Evolutionary conservation across 2,797 vertebrate genomes (phyloP).

Genomic region (Neosilurus hyrtlii): DNA sequence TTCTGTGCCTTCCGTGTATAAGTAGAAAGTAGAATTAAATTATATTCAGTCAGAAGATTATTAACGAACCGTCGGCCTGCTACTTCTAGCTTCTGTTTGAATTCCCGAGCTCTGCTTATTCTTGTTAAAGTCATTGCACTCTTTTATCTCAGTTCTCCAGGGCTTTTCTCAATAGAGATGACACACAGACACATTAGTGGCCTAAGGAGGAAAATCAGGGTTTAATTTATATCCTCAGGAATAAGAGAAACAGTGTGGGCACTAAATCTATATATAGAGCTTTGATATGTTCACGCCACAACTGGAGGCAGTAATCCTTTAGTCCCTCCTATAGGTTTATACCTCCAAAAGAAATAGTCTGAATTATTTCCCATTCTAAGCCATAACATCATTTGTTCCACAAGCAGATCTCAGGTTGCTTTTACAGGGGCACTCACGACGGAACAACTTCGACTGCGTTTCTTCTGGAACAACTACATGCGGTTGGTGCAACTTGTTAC

Average conservation of each 20-base stretch:
- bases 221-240: neutral
- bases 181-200: constrained; percentile 12
- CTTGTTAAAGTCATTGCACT: neutral
- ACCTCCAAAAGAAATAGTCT: neutral
- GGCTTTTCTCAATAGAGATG: constrained; percentile 32
- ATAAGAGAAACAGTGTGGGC: neutral
- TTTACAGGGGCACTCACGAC: too few species aligned
- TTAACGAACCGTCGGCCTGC: neutral
- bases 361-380: neutral
- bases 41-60: neutral
- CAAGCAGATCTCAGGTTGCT: neutral
- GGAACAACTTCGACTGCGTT: too few species aligned
- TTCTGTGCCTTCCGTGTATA: neutral
- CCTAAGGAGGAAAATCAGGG: constrained; percentile 23
- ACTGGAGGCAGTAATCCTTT: neutral
- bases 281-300: neutral
- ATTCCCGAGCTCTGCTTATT: neutral
- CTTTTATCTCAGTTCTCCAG: neutral
- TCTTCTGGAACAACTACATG: too few species aligned
- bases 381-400: neutral
- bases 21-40: neutral
- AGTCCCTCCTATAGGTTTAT: neutral
- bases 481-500: too few species aligned
- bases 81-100: neutral
- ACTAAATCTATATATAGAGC: neutral